phyloP scores from a whole-genome alignment of 1,140 invertebrate species.

The Maniola jurtina region DNA sequence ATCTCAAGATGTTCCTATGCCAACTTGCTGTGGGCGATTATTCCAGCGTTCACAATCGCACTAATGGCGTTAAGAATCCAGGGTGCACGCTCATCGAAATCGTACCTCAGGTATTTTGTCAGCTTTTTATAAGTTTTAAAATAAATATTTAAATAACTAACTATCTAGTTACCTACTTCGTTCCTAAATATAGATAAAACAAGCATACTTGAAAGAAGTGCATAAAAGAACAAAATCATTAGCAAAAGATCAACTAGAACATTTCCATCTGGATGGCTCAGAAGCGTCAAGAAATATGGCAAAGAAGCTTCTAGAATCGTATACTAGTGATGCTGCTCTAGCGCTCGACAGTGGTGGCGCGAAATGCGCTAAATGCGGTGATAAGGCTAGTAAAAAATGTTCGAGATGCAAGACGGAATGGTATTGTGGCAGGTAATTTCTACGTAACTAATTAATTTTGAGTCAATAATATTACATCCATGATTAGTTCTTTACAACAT shows the following conservation, averaged over 20 bases:
- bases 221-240: conserved; percentile 63
- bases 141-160: too few relatives aligned
- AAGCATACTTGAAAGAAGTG: conserved; percentile 63
- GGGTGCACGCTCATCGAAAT: conserved; percentile 71
- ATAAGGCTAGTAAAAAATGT: conserved; percentile 79
- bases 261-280: conserved; percentile 62
- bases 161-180: not conserved
- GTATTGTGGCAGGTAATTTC: conserved; percentile 79
- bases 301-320: conserved; percentile 66
- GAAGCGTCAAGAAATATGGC: conserved; percentile 57
- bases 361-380: conserved; percentile 78
- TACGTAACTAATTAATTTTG: too few relatives aligned
- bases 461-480: too few relatives aligned
- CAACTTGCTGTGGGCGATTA: conserved; percentile 66
- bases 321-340: conserved; percentile 79
- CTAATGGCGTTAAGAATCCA: conserved; percentile 57
- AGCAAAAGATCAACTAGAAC: conserved; percentile 61
- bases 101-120: conserved; percentile 54
- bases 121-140: too few relatives aligned
- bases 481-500: too few relatives aligned
- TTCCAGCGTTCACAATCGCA: conserved; percentile 49
- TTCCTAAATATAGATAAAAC: conserved; percentile 55
- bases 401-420: conserved; percentile 80
- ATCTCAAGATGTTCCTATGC: conserved; percentile 85
- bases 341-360: conserved; percentile 75